phyloP scores from a whole-genome alignment of 2,113 vertebrate genomes.

The Ptilorrhoa leucosticta region DNA sequence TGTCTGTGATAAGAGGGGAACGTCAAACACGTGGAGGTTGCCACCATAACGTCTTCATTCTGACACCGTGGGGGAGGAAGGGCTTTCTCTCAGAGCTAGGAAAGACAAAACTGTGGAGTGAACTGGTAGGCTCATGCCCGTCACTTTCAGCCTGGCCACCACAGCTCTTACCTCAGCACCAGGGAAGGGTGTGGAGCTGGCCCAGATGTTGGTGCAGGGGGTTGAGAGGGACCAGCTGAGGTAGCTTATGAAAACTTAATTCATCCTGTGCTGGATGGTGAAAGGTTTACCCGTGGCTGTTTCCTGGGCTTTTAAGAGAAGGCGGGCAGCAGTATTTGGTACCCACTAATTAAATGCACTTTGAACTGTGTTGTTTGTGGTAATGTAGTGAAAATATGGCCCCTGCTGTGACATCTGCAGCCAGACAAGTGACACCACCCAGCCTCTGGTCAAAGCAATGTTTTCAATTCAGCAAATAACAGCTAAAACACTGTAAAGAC shows the following conservation, averaged over 20 bases:
- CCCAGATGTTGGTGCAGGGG: neutral
- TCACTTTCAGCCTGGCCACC: neutral
- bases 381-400: conserved; percentile 47
- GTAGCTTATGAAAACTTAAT: neutral
- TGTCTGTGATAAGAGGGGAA: neutral
- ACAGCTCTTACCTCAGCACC: rapidly evolving
- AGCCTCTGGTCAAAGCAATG: conserved; percentile 25
- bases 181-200: neutral
- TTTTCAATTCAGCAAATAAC: conserved; percentile 28
- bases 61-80: neutral
- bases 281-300: neutral
- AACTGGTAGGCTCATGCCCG: neutral
- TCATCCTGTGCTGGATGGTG: neutral
- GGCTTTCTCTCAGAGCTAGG: neutral
- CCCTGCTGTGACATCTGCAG: conserved; percentile 41
- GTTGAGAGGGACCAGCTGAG: neutral
- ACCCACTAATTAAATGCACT: conserved; percentile 39
- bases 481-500: neutral
- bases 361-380: conserved; percentile 8
- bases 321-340: neutral
- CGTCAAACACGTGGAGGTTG: neutral
- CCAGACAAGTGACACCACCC: conserved; percentile 18
- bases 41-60: neutral
- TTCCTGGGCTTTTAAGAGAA: neutral
- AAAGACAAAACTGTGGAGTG: neutral